These are phyloP conservation scores for Yponomeuta plumbellus DNA, from an alignment of 2,888 invertebrate genomes.

Conservation along the genomic window DNA sequence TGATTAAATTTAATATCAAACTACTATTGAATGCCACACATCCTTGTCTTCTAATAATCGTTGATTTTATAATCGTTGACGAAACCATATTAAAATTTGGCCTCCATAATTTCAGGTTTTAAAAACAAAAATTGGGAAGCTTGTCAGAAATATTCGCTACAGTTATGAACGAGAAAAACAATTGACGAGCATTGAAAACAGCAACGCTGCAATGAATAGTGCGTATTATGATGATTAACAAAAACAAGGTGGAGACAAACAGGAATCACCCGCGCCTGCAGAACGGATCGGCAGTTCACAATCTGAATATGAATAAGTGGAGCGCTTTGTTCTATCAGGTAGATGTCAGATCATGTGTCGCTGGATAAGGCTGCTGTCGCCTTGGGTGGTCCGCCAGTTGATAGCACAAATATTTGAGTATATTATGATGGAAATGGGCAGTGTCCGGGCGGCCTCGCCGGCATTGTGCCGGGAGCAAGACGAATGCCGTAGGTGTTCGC, in stretches of 20 bases:
- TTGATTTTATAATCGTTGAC: too few species aligned
- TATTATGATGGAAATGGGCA: slow-evolving; percentile 70
- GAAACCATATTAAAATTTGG: too few species aligned
- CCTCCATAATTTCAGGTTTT: too few species aligned
- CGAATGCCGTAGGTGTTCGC: slow-evolving; percentile 42
- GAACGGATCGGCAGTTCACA: slow-evolving; percentile 28
- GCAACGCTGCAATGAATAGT: slow-evolving; percentile 8
- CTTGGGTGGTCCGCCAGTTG: slow-evolving; percentile 62
- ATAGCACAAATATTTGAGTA: slow-evolving; percentile 67
- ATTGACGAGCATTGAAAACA: neutral
- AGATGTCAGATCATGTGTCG: slow-evolving; percentile 61
- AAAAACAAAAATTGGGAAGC: too few species aligned
- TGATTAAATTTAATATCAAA: too few species aligned
- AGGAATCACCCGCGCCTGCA: slow-evolving; percentile 3
- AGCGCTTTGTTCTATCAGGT: slow-evolving; percentile 63
- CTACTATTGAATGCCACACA: too few species aligned
- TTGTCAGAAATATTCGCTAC: too few species aligned
- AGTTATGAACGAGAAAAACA: neutral
- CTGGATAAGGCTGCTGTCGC: slow-evolving; percentile 27
- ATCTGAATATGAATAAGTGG: slow-evolving; percentile 50
- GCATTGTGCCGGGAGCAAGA: slow-evolving; percentile 59
- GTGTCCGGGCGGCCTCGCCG: slow-evolving; percentile 46
- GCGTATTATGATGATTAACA: slow-evolving; percentile 7
- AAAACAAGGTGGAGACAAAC: slow-evolving; percentile 12
- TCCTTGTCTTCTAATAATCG: too few species aligned